Conservation (phyloP, 2,888 invertebrate genomes). For the Euplexia lucipara region DNA sequence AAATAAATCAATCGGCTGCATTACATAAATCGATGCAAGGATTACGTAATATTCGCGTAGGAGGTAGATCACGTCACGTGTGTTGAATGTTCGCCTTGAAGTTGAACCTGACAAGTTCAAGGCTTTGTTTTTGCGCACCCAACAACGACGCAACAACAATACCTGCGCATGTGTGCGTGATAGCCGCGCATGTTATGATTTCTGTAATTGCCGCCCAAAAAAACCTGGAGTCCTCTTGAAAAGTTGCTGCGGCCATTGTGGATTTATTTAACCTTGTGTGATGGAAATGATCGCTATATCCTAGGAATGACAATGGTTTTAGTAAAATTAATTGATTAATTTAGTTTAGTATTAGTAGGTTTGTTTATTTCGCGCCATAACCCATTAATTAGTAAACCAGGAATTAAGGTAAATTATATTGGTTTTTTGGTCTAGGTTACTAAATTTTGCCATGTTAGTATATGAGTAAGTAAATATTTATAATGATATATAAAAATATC, state of each 20-base stretch:
- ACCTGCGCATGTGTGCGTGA: slow-evolving; percentile 72
- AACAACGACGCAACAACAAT: slow-evolving; percentile 79
- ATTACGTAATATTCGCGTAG: slow-evolving; percentile 84
- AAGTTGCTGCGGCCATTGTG: slow-evolving; percentile 40
- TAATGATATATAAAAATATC: too few relatives aligned
- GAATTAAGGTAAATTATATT: not conserved
- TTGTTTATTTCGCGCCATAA: slow-evolving; percentile 26
- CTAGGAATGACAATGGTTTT: not conserved
- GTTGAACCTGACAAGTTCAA: slow-evolving; percentile 88
- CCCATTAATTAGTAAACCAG: slow-evolving; percentile 14
- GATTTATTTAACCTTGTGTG: slow-evolving; percentile 37
- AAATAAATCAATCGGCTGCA: slow-evolving; percentile 24
- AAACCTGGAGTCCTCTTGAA: slow-evolving; percentile 48
- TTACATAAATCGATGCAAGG: slow-evolving; percentile 54
- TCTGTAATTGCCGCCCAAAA: slow-evolving; percentile 67
- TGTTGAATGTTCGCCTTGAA: slow-evolving; percentile 84
- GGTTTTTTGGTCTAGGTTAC: not conserved
- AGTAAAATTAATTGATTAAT: not conserved
- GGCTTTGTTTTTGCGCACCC: slow-evolving; percentile 87
- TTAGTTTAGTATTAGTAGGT: slow-evolving; percentile 13
- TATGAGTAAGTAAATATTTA: not conserved
- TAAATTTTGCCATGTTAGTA: slow-evolving; percentile 17
- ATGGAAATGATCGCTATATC: slow-evolving; percentile 12
- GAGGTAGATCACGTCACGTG: slow-evolving; percentile 83
- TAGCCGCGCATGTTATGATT: slow-evolving; percentile 69